Evolutionary conservation across 2,888 invertebrate genomes (phyloP), one percentile per base, ranked within the genome.

Genomic region (Minunthozetes semirufus): DNA sequence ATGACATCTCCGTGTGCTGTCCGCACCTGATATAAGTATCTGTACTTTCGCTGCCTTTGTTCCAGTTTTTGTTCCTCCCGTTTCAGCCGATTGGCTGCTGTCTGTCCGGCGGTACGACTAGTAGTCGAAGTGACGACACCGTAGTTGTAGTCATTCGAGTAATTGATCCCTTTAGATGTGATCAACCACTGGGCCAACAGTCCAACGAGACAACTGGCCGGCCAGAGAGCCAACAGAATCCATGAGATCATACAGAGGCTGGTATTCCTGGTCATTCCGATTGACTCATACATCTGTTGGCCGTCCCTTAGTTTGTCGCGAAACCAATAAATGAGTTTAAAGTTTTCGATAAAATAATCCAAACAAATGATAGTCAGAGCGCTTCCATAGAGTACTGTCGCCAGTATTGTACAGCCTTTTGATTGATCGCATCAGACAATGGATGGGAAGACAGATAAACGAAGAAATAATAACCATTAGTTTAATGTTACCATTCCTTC

Each of bases 1-100:
- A 93, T 92, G 78, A 93, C 92, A 84, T 93, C 93, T 17, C 93
- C 93, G 80, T 93, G 91, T 38, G 91, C 90, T 11, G 93, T 90
- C 79, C 93, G 88, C 75, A 93, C 91, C 85, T 93, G 93, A 85
- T 93, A 93, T 78, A 93, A 90, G 81, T 96, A 95, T 79, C 92
- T 89, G 83, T 94, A 95, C 81, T 93, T 93, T 83, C 93, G 93
- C 0, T 94, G 94, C 0, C 93, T 86, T 79, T 91, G 89, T 80
- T 93, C 90, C 77, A 91, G 91, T 73, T 89, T 86, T 76, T 90
- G 89, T 81, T 91, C 89, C 76, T 90, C 87, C 0, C 89, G 90
- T 78, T 90, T 83, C 46, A 81, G 3, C 4, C 56, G 27, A 56
- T 72, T 72, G 15, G 50, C 50, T 53, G 9, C 5, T 0, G n/a